Evolutionary conservation across 2,888 invertebrate genomes (phyloP), one percentile per base, ranked within the genome.

Genomic region (Scaeva pyrastri): DNA sequence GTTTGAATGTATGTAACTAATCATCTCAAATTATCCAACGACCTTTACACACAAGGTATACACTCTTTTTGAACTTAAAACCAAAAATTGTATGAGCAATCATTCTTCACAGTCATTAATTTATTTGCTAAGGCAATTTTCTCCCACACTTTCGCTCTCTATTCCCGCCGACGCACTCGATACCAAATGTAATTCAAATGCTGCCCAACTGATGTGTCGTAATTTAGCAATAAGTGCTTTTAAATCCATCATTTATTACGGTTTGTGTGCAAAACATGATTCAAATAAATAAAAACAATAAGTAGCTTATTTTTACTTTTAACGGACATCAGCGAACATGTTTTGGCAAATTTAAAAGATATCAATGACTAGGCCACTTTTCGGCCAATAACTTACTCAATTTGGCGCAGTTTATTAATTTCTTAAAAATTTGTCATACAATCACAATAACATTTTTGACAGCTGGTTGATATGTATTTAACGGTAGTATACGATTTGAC

Each of bases 141-240:
- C 83, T 83, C 83, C 74, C 83, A 78, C 83, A 83, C 83, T 83
- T 83, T 83, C 83, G 83, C 78, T 83, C 55, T 70, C 78, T 48
- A 68, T 77, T 70, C 62, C 39, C 26, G 41, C 39, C 26, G 41
- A 66, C 55, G 68, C 56, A 73, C 45, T 2, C 11, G 10, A 23
- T 5, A 39, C 12, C 52, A 26, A 66, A 62, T 50, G 52, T 62
- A 77, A 77, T 74, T 70, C 70, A 50, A 70, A 83, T 78, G 73
- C 83, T 56, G 43, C 70, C 36, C 83, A 74, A 70, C 48, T 41
- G 4, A 45, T 41, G 2, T 73, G 73, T 45, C 78, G 55, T 72
- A 76, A 81, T 31, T 36, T 64, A 72, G 71, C 81, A 64, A 66
- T 45, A 56, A 71, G 31, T 16, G 45, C 36, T 52, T 68, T 39